phyloP scores from a whole-genome alignment of 2,113 vertebrate genomes.

The Sinocyclocheilus anshuiensis region DNA sequence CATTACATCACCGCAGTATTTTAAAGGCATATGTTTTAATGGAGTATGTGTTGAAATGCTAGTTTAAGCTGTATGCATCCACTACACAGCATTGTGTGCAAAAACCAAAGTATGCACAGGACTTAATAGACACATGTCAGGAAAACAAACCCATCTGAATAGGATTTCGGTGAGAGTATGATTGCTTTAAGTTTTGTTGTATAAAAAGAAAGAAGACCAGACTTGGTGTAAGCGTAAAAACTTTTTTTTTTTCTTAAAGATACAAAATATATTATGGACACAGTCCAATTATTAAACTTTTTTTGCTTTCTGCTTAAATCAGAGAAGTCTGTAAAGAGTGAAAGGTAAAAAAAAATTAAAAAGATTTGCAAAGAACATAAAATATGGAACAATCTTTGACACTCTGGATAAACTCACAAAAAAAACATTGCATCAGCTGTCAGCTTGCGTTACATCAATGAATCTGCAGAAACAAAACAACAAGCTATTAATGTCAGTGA shows the following conservation, averaged over 20 bases:
- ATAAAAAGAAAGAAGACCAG: background rate
- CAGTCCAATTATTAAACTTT: conserved; percentile 3
- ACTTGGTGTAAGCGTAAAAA: background rate
- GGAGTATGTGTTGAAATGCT: background rate
- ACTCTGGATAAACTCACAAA: background rate
- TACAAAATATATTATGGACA: conserved; percentile 43
- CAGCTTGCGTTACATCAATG: background rate
- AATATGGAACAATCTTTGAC: background rate
- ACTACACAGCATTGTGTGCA: background rate
- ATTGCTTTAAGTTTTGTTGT: background rate
- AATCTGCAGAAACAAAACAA: conserved; percentile 37
- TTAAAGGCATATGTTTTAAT: background rate
- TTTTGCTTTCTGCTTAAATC: background rate
- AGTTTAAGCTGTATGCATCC: background rate
- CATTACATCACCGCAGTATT: too few relatives aligned
- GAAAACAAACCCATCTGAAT: background rate
- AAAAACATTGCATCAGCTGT: background rate
- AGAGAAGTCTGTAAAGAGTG: background rate
- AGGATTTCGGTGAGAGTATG: background rate
- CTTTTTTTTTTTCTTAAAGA: background rate
- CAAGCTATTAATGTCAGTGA: background rate
- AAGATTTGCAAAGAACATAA: background rate
- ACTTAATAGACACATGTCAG: background rate
- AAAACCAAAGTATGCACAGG: background rate
- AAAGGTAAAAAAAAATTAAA: background rate